phyloP scores from a whole-genome alignment of 2,113 vertebrate species.

The Chamaea fasciata region DNA sequence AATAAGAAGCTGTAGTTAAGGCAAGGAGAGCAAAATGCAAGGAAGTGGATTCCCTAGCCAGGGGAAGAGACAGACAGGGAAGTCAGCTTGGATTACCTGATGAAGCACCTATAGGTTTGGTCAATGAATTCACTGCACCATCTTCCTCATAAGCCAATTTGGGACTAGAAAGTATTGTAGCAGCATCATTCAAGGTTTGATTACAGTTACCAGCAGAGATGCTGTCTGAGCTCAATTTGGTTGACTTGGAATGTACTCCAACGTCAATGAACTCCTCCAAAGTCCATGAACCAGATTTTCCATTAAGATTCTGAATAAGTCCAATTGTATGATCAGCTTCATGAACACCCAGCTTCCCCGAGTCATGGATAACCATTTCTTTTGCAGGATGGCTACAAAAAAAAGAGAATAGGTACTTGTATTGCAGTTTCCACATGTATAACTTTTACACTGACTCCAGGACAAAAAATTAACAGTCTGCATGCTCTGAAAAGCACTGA shows the following conservation, averaged over 20 bases:
- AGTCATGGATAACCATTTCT: conserved; percentile 57
- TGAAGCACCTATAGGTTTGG: conserved; percentile 79
- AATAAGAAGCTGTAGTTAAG: conserved; percentile 43
- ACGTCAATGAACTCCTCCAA: conserved; percentile 81
- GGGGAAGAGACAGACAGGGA: background rate
- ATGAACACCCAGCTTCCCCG: conserved; percentile 53
- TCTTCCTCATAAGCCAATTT: conserved; percentile 76
- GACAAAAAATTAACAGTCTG: background rate
- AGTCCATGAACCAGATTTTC: conserved; percentile 78
- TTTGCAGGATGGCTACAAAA: conserved; percentile 67
- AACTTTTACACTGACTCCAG: background rate
- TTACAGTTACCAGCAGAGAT: conserved; percentile 66
- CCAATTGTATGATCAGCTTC: conserved; percentile 66
- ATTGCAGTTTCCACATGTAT: background rate
- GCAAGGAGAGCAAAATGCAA: conserved; percentile 7
- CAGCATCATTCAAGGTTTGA: conserved; percentile 74
- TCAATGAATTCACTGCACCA: conserved; percentile 71
- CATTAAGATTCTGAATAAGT: conserved; percentile 67
- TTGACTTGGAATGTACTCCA: conserved; percentile 72
- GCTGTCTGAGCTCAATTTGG: conserved; percentile 4
- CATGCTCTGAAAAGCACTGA: background rate
- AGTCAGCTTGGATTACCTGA: conserved; percentile 74
- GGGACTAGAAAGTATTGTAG: conserved; percentile 67
- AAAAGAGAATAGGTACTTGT: background rate
- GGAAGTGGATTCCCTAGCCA: background rate